A percentile compares a stretch with the other conserved stretches of the same genome.
These are phyloP conservation scores for Microplitis deprimator DNA, from an alignment of 2,888 invertebrate genomes.

Conservation along the genomic window DNA sequence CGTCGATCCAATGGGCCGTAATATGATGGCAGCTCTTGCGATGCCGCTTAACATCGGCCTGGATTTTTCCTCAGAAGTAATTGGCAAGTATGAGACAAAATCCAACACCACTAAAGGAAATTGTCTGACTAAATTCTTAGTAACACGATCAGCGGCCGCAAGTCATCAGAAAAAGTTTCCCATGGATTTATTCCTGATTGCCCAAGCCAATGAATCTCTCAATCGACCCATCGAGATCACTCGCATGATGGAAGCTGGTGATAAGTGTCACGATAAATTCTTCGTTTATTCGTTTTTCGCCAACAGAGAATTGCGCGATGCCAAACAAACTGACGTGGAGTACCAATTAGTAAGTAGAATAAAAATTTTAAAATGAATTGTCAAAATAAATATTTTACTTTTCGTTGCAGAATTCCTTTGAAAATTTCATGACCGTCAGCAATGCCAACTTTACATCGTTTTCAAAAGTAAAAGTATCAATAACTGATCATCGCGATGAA, in stretches of 20 bases:
- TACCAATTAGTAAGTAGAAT: background rate
- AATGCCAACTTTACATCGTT: constrained; percentile 19
- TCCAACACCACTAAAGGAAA: background rate
- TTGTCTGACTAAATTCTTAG: constrained; percentile 4
- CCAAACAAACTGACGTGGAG: background rate
- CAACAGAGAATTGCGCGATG: constrained; percentile 11
- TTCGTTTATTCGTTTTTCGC: constrained; percentile 30
- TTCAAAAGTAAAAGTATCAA: background rate
- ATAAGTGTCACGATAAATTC: constrained; percentile 21
- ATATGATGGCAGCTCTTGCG: constrained; percentile 9
- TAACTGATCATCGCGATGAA: constrained; percentile 13
- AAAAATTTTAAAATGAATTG: background rate
- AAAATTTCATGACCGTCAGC: constrained; percentile 12
- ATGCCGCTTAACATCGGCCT: constrained; percentile 8
- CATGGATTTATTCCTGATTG: background rate
- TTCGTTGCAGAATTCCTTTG: constrained; percentile 14
- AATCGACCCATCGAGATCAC: background rate
- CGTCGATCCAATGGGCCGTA: background rate
- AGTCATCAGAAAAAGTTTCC: background rate
- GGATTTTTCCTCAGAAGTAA: background rate
- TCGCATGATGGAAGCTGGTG: background rate
- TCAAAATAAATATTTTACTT: background rate
- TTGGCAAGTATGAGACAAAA: constrained; percentile 6
- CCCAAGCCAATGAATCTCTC: background rate
- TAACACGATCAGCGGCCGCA: background rate